Evolutionary conservation across 2,888 invertebrate species (phyloP).

Genomic region (Polymixis lichenea): DNA sequence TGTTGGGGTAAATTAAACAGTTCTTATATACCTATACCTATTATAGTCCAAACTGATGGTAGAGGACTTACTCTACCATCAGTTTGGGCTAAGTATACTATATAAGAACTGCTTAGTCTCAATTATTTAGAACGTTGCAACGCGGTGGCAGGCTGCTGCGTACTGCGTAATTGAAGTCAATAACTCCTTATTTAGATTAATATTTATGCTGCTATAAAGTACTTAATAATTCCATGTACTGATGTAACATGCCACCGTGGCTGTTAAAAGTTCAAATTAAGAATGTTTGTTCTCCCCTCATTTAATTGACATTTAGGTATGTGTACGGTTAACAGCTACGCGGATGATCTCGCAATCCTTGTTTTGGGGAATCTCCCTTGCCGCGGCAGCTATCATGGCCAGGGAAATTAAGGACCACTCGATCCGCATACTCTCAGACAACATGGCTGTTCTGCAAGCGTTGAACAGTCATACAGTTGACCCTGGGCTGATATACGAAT

Average conservation of each 20-base stretch:
- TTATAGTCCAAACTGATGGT: too few species aligned
- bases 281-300: neutral
- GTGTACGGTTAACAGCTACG: too few species aligned
- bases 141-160: slow-evolving; percentile 29
- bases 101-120: neutral
- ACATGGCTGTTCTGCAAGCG: too few species aligned
- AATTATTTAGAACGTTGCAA: slow-evolving; percentile 11
- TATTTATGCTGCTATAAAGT: slow-evolving; percentile 6
- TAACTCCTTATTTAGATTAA: slow-evolving; percentile 59
- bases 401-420: too few species aligned
- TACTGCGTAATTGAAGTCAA: slow-evolving; percentile 70
- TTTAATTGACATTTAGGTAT: neutral
- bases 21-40: too few species aligned
- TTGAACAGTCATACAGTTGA: too few species aligned
- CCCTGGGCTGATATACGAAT: too few species aligned
- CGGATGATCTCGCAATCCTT: too few species aligned
- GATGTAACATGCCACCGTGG: neutral
- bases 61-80: neutral
- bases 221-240: neutral
- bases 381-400: too few species aligned
- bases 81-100: neutral
- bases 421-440: too few species aligned
- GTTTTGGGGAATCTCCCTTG: too few species aligned
- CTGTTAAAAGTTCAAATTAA: neutral
- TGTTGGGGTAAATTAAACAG: too few species aligned